Base-by-base conservation (phyloP, 2,888 invertebrate genomes). In the Mythimna pallens region DNA sequence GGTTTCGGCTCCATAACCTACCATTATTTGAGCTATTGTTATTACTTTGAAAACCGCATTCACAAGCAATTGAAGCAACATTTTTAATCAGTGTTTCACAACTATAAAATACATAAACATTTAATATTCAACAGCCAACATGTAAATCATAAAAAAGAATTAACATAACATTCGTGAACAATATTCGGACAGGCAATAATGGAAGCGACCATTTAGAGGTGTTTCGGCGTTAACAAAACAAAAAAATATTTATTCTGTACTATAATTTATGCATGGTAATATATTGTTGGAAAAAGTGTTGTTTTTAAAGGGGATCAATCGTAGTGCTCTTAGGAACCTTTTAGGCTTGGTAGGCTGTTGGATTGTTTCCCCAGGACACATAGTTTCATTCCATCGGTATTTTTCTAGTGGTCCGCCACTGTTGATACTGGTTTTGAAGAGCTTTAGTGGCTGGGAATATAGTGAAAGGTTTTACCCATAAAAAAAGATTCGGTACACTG, bases 151-250 rank as follows among this genome's bases (percentile, higher is more conserved):
- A 61, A 47, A 30, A 62, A 50, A 64, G 47, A 20, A 47, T 61
- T 77, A 12, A 52, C 30, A 61, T 34, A 50, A 65, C 25, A 55
- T 58, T 64, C 25, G 30, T 40, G n/a, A 66, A 55, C 58, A 65
- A 63, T 64, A 75, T 61, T 40, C n/a, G 52, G 7, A 9, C n/a
- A 30, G 22, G 22, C 40, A 20, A 30, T 66, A 68, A 76, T 71
- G 43, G 47, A 58, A 3, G 30, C 58, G 17, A 61, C 3, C 62
- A 57, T 65, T 79, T 64, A 43, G 34, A 57, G 55, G 25, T 63
- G n/a, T 74, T 54, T 12, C 47, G n/a, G 47, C 64, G 47, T 70
- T 20, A 40, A 52, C 17, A 64, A 12, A 47, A 57, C 52, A 74
- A 63, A 67, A 61, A 30, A 30, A 17, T 7, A 36, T 10, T 34